Percentiles rank a stretch among this genome's conserved stretches.
phyloP scores from a whole-genome alignment of 2,113 vertebrate species.

The Anhinga anhinga region DNA sequence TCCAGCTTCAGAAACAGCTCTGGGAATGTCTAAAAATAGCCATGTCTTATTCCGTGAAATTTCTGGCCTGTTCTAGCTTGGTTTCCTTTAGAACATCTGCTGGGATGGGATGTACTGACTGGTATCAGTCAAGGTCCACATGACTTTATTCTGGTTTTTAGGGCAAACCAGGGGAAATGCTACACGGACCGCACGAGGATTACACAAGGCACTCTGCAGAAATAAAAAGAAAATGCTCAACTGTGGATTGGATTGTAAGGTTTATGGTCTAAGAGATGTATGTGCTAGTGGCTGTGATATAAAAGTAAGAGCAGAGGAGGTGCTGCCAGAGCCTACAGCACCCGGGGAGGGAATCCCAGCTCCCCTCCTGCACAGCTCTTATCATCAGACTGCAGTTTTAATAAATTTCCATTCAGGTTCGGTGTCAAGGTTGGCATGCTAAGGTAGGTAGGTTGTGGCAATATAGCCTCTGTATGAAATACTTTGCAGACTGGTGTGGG shows the following conservation, averaged over 20 bases:
- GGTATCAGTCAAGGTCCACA: rapidly evolving
- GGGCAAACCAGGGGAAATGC: background rate
- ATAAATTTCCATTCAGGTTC: background rate
- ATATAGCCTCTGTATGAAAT: no score
- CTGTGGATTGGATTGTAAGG: background rate
- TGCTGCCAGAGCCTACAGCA: background rate
- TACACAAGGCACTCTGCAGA: background rate
- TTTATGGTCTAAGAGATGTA: background rate
- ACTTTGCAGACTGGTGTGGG: background rate
- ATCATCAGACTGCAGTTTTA: background rate
- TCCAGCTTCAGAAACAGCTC: background rate
- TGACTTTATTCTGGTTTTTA: background rate
- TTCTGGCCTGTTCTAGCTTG: background rate
- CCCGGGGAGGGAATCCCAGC: background rate
- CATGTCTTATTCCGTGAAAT: background rate
- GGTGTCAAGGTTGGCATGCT: background rate
- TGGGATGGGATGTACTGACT: background rate
- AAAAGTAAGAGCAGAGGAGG: background rate
- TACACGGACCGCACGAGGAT: rapidly evolving
- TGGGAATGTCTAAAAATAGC: background rate
- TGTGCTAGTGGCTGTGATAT: background rate
- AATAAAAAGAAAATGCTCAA: background rate
- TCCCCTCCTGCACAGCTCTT: background rate
- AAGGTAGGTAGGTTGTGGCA: rapidly evolving
- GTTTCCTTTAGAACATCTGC: background rate